phyloP scores from a whole-genome alignment of 2,113 vertebrate species.

The Dryoscopus gambensis region DNA sequence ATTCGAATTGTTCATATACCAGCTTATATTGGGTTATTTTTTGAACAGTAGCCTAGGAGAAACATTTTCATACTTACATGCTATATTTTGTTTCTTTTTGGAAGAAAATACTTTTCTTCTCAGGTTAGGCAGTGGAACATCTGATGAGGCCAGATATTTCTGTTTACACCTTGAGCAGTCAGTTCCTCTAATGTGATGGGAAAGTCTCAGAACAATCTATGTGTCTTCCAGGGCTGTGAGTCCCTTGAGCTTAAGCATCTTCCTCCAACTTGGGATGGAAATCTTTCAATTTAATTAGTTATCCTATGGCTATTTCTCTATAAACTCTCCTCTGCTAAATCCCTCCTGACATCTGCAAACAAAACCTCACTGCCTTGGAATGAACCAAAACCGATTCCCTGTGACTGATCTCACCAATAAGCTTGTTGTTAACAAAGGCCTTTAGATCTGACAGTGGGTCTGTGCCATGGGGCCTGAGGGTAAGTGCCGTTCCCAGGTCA shows the following conservation, averaged over 20 bases:
- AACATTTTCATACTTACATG: not conserved
- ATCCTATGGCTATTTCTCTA: conserved; percentile 60
- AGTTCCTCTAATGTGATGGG: not conserved
- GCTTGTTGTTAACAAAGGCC: conserved; percentile 54
- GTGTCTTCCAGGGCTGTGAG: not conserved
- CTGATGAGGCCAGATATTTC: not conserved
- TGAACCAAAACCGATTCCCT: conserved; percentile 59
- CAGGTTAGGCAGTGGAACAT: not conserved
- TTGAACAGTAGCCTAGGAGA: not conserved
- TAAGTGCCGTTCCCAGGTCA: conserved; percentile 62
- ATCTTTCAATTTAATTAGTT: conserved; percentile 58
- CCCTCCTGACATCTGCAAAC: conserved; percentile 52
- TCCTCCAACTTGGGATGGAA: not conserved
- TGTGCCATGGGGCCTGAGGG: conserved; percentile 56
- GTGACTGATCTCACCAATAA: conserved; percentile 66
- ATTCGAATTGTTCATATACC: not conserved
- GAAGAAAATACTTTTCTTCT: not conserved
- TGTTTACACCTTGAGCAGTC: not conserved
- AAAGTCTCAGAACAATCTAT: not conserved
- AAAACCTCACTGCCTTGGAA: conserved; percentile 64
- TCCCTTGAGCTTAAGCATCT: not conserved
- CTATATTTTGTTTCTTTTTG: not conserved
- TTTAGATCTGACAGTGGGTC: conserved; percentile 45
- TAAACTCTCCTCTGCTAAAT: conserved; percentile 53
- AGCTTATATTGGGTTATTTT: not conserved